These are phyloP conservation scores for Drosophila austrosaltans DNA, from an alignment of 2,888 invertebrate genomes.

Conservation along the genomic window DNA sequence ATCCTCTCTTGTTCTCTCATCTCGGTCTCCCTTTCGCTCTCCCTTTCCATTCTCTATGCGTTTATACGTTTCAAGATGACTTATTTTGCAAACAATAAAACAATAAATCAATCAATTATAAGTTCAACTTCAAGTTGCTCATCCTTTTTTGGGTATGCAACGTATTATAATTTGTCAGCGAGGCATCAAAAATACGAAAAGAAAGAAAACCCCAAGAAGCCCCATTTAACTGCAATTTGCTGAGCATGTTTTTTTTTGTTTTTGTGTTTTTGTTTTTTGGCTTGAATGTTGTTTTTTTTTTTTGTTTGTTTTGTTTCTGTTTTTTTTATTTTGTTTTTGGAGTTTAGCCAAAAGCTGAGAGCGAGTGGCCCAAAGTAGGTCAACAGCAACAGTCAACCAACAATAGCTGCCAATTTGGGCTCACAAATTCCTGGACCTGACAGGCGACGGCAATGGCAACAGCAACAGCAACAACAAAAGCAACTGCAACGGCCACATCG, in stretches of 20 bases:
- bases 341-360: slow-evolving; percentile 68
- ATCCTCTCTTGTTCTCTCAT: not conserved
- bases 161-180: slow-evolving; percentile 69
- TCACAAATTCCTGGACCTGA: slow-evolving; percentile 71
- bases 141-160: slow-evolving; percentile 37
- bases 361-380: slow-evolving; percentile 72
- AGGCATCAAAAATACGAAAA: slow-evolving; percentile 45
- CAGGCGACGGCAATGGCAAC: slow-evolving; percentile 60
- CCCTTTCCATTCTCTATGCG: not conserved
- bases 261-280: slow-evolving; percentile 46
- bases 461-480: too few species aligned
- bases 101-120: slow-evolving; percentile 78
- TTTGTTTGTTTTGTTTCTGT: slow-evolving; percentile 36
- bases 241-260: slow-evolving; percentile 30
- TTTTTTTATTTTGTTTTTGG: slow-evolving; percentile 52
- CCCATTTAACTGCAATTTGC: slow-evolving; percentile 49
- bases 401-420: slow-evolving; percentile 77
- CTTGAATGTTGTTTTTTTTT: slow-evolving; percentile 47
- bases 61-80: slow-evolving; percentile 43
- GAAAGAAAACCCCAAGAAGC: slow-evolving; percentile 18
- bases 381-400: slow-evolving; percentile 43
- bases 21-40: not conserved
- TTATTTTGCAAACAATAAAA: slow-evolving; percentile 78
- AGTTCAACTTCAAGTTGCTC: slow-evolving; percentile 50
- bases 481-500: not conserved